A percentile compares a stretch with the other conserved stretches of the same genome.
phyloP scores from a whole-genome alignment of 2,113 vertebrate genomes.

The Axis porcinus region DNA sequence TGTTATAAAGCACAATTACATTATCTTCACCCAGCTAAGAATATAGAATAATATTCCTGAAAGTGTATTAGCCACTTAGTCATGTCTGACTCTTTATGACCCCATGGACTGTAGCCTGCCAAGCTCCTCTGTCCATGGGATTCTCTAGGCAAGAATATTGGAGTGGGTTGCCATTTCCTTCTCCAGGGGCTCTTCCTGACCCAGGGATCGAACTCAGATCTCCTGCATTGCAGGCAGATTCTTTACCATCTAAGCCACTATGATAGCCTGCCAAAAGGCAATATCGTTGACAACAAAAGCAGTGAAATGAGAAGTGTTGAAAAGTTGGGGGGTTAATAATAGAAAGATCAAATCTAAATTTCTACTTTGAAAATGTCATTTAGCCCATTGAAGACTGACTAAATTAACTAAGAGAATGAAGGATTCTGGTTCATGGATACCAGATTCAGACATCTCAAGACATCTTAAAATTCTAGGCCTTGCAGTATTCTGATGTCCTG shows the following conservation, averaged over 20 bases:
- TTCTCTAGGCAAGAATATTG: neutral
- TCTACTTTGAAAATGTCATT: neutral
- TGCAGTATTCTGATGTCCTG: rapidly evolving
- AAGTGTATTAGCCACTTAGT: neutral
- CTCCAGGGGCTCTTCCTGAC: neutral
- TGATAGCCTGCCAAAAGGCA: neutral
- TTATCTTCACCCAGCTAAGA: neutral
- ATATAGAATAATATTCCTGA: neutral
- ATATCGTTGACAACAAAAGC: rapidly evolving
- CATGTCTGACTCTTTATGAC: neutral
- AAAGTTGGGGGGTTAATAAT: neutral
- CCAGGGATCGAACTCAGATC: neutral
- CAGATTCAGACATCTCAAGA: neutral
- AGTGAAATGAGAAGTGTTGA: neutral
- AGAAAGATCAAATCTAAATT: neutral
- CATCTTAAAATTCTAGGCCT: neutral
- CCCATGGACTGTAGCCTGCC: neutral
- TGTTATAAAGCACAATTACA: neutral
- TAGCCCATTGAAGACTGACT: neutral
- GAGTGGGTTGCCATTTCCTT: neutral
- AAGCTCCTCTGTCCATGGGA: neutral
- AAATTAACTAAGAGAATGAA: neutral
- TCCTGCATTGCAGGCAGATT: neutral
- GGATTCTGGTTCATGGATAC: neutral
- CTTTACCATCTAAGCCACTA: neutral